Conservation (phyloP, 2,113 vertebrate genomes). For the Epinephelus moara region DNA sequence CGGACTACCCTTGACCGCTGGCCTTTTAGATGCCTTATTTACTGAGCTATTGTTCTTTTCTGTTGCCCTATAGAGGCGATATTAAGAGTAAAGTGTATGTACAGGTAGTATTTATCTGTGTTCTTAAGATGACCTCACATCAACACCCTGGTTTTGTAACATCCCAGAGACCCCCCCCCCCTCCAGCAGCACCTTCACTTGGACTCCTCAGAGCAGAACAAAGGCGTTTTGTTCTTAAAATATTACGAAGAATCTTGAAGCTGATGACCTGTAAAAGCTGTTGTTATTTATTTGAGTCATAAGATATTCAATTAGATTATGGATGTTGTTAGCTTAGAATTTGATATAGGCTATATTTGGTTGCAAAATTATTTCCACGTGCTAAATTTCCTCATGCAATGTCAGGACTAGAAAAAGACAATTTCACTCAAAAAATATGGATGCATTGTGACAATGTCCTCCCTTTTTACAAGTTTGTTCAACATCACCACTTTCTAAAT, state of each 20-base stretch:
- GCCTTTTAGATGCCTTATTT: conserved; percentile 87
- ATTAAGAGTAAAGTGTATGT: conserved; percentile 80
- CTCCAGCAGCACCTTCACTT: conserved; percentile 43
- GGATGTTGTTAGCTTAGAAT: conserved; percentile 21
- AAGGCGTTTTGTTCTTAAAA: conserved; percentile 24
- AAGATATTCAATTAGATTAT: conserved; percentile 9
- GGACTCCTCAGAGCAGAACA: conserved; percentile 21
- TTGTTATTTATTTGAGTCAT: conserved; percentile 57
- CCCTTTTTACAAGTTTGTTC: conserved; percentile 18
- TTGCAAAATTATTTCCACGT: conserved; percentile 10
- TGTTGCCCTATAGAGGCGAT: conserved; percentile 72
- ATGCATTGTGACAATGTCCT: conserved; percentile 14
- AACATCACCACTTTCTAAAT: conserved; percentile 25
- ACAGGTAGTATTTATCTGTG: conserved; percentile 82
- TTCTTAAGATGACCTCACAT: conserved; percentile 71
- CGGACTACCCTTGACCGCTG: conserved; percentile 75
- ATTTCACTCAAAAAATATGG: conserved; percentile 10
- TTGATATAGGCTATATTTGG: conserved; percentile 7
- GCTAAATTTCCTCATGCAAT: conserved; percentile 6
- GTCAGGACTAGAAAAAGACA: conserved; percentile 17
- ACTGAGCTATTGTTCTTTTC: conserved; percentile 78
- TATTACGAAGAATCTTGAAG: conserved; percentile 21
- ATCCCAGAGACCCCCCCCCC: conserved; percentile 30
- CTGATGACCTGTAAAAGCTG: conserved; percentile 25
- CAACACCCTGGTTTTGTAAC: conserved; percentile 59